Conservation (phyloP, 1,140 invertebrate genomes). For the Batillaria attramentaria region DNA sequence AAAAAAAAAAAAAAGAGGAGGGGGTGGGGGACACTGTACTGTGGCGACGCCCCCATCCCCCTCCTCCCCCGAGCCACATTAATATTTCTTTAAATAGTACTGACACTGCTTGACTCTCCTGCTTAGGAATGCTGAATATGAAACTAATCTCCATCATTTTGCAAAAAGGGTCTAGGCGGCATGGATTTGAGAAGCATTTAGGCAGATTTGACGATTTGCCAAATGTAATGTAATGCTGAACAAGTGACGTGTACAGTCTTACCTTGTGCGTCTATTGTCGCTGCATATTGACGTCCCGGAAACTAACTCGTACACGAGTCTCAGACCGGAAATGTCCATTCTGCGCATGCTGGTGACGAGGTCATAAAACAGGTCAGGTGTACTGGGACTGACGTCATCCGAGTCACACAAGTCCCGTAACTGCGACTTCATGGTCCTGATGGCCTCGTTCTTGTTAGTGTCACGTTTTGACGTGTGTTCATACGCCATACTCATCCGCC, state of each 20-base stretch:
- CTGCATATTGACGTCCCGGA: constrained; percentile 44
- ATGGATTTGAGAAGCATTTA: too few relatives aligned
- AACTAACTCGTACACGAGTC: constrained; percentile 45
- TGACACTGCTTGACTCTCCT: too few relatives aligned
- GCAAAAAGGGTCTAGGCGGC: too few relatives aligned
- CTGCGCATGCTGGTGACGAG: constrained; percentile 52
- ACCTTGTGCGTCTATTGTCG: constrained; percentile 41
- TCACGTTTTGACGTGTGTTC: neutral
- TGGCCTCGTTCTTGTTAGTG: neutral
- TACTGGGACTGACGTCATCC: constrained; percentile 50
- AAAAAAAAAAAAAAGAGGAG: too few relatives aligned
- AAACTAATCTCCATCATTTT: too few relatives aligned
- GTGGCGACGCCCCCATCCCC: too few relatives aligned
- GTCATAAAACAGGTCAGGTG: constrained; percentile 70
- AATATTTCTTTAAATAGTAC: too few relatives aligned
- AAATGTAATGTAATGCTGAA: neutral
- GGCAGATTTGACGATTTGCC: too few relatives aligned
- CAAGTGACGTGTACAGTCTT: constrained; percentile 42
- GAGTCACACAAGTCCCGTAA: neutral
- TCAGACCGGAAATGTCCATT: constrained; percentile 38
- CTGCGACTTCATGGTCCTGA: neutral
- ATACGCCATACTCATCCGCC: neutral
- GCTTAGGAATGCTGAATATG: too few relatives aligned
- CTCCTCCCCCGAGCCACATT: too few relatives aligned
- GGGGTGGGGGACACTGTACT: too few relatives aligned